Percentiles rank a stretch among this genome's conserved stretches.
Evolutionary conservation across 2,113 vertebrate species (phyloP).

Genomic region (Alaudala cheleensis): DNA sequence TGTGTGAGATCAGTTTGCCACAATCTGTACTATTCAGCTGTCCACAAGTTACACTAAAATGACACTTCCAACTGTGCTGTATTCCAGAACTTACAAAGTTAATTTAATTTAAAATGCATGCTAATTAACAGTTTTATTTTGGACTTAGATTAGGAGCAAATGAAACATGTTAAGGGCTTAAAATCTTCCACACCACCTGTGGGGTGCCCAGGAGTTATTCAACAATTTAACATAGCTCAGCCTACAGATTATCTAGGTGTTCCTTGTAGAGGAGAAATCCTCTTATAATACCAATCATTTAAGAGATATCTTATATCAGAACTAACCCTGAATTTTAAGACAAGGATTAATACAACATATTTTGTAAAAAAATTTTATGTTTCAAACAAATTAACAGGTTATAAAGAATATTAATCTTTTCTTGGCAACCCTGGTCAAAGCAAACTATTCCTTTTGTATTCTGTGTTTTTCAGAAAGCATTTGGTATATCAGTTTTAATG

Average conservation of each 20-base stretch:
- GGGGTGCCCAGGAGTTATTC: not conserved
- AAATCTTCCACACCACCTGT: not conserved
- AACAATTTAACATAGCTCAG: not conserved
- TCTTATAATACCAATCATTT: not conserved
- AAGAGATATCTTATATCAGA: not conserved
- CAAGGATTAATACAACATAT: not conserved
- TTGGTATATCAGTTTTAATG: not conserved
- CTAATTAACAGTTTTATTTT: not conserved
- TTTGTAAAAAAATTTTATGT: not conserved
- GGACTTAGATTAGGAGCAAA: not conserved
- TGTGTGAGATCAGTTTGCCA: not conserved
- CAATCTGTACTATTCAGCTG: not conserved
- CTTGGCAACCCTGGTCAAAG: not conserved
- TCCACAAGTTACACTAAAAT: not conserved
- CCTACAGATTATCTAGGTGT: not conserved
- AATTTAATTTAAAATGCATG: not conserved
- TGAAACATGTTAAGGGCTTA: not conserved
- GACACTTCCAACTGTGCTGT: not conserved
- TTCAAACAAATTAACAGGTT: not conserved
- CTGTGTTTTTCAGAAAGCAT: not conserved
- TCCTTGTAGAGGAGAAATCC: not conserved
- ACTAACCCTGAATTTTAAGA: not conserved
- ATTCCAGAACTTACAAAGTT: not conserved
- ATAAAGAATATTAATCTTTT: not conserved
- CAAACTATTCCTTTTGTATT: not conserved